Conservation (phyloP, 2,888 invertebrate species). For the Caenorhabditis auriculariae region DNA sequence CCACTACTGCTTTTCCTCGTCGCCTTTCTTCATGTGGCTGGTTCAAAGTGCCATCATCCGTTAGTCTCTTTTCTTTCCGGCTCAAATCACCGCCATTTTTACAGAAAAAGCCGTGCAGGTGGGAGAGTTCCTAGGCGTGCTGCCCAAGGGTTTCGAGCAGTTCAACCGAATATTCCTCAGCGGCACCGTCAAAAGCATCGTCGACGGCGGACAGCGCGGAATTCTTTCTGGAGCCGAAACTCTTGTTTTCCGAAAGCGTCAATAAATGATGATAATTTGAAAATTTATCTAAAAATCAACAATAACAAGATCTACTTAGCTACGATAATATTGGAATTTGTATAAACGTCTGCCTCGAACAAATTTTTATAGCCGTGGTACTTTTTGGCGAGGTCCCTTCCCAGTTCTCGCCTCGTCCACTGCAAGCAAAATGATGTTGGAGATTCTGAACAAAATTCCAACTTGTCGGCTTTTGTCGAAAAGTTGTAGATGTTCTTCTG, state of each 20-base stretch:
- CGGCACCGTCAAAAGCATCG: slow-evolving; percentile 60
- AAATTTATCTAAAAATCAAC: slow-evolving; percentile 3
- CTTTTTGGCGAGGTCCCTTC: slow-evolving; percentile 24
- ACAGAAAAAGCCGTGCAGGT: slow-evolving; percentile 24
- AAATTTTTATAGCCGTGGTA: slow-evolving; percentile 54
- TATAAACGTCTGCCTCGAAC: slow-evolving; percentile 59
- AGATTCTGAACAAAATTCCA: neutral
- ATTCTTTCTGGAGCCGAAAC: slow-evolving; percentile 58
- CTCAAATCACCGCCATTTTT: slow-evolving; percentile 7
- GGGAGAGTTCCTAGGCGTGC: slow-evolving; percentile 44
- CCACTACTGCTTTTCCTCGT: slow-evolving; percentile 57
- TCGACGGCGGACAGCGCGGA: slow-evolving; percentile 54
- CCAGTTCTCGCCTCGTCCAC: slow-evolving; percentile 29
- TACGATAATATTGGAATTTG: slow-evolving; percentile 51
- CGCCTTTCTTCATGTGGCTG: slow-evolving; percentile 62
- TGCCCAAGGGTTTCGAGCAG: slow-evolving; percentile 58
- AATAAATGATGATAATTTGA: neutral
- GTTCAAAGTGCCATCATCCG: slow-evolving; percentile 40
- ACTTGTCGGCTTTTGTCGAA: slow-evolving; percentile 44
- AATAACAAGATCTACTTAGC: slow-evolving; percentile 31
- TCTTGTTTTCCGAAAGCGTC: slow-evolving; percentile 41
- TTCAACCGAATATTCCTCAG: slow-evolving; percentile 58
- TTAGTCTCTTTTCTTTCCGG: slow-evolving; percentile 1
- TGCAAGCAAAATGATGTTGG: slow-evolving; percentile 11
- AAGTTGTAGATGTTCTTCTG: slow-evolving; percentile 35